Conservation (phyloP, 2,888 invertebrate species). For the Choristoneura rosaceana region DNA sequence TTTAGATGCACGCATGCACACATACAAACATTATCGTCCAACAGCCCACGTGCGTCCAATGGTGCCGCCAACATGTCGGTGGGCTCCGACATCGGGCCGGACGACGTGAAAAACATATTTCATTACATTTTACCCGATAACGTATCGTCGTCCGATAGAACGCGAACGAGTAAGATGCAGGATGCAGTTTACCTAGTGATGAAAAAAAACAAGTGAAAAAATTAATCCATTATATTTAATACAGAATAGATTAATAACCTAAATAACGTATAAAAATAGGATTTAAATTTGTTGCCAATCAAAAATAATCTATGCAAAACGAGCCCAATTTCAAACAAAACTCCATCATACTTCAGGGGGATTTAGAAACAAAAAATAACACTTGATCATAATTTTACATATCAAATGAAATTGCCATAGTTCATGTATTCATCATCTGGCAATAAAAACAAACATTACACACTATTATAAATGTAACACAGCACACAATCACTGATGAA, state of each 20-base stretch:
- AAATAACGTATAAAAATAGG: conserved; percentile 32
- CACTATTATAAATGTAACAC: conserved; percentile 66
- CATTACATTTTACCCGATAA: no score
- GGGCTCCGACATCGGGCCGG: no score
- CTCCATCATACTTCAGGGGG: conserved; percentile 3
- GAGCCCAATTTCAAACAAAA: conserved; percentile 22
- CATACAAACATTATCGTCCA: no score
- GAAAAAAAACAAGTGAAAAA: conserved; percentile 16
- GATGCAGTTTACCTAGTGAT: no score
- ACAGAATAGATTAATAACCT: conserved; percentile 34
- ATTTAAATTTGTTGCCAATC: conserved; percentile 37
- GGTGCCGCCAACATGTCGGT: no score
- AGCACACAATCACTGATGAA: conserved; percentile 69
- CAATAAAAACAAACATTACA: conserved; percentile 53
- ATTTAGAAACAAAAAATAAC: conserved; percentile 13
- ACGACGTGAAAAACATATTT: no score
- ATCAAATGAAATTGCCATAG: neutral
- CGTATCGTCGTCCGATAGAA: no score
- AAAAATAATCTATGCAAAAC: conserved; percentile 6
- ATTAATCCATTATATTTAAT: conserved; percentile 36
- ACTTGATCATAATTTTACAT: conserved; percentile 2
- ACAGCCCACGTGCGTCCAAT: no score
- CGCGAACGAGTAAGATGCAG: no score
- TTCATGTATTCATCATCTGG: conserved; percentile 45
- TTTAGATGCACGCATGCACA: no score